Evolutionary conservation across 2,113 vertebrate genomes (phyloP).

Genomic region (Gymnocephalus cernua): DNA sequence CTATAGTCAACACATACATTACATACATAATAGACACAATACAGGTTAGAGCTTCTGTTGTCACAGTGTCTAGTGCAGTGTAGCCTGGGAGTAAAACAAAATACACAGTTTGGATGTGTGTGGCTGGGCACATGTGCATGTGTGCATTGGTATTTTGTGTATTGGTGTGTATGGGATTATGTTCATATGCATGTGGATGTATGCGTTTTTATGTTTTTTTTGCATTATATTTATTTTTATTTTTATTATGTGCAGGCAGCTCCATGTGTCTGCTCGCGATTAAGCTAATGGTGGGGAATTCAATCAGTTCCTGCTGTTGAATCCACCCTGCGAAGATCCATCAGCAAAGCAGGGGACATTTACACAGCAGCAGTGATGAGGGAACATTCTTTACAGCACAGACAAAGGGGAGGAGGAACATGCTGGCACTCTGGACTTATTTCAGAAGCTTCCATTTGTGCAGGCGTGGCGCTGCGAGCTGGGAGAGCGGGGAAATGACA

Average conservation of each 20-base stretch:
- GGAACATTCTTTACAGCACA: conserved; percentile 57
- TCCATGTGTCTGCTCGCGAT: conserved; percentile 61
- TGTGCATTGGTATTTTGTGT: not conserved
- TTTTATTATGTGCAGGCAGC: conserved; percentile 25
- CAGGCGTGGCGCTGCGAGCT: conserved; percentile 52
- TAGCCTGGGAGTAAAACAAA: not conserved
- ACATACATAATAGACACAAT: no score
- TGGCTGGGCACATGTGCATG: not conserved
- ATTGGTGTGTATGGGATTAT: not conserved
- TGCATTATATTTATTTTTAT: no score
- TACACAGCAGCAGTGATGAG: conserved; percentile 60
- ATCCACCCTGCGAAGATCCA: conserved; percentile 67
- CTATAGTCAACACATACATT: no score
- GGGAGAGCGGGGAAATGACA: conserved; percentile 50
- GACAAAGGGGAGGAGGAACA: conserved; percentile 63
- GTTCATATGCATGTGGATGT: not conserved
- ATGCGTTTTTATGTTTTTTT: conserved; percentile 24
- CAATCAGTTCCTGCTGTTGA: conserved; percentile 75
- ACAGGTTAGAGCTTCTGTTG: no score
- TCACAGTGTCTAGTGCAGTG: no score
- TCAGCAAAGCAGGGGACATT: conserved; percentile 70
- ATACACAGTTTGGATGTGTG: not conserved
- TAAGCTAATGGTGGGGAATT: conserved; percentile 72
- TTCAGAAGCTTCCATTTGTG: conserved; percentile 59
- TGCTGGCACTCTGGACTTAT: conserved; percentile 54